phyloP scores from a whole-genome alignment of 2,888 invertebrate species.

The Cosmia pyralina region DNA sequence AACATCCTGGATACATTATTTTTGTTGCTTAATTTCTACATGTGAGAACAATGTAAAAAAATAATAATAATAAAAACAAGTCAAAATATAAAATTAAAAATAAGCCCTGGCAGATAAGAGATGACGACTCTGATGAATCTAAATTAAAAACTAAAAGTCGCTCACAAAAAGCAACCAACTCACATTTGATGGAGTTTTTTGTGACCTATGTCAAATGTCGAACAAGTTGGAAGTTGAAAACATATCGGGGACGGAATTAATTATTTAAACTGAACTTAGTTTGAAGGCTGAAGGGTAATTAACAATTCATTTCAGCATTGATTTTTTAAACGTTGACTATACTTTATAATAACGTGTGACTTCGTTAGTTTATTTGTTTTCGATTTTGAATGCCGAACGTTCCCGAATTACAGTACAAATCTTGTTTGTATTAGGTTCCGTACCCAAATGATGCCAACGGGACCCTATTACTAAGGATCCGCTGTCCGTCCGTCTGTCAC shows the following conservation, averaged over 20 bases:
- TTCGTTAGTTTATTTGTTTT: conserved; percentile 3
- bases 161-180: neutral
- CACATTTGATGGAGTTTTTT: conserved; percentile 13
- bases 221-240: conserved; percentile 29
- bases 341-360: neutral
- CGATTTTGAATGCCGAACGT: neutral
- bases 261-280: conserved; percentile 29
- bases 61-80: too few species aligned
- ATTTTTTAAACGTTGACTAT: conserved; percentile 19
- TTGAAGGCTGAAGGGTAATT: conserved; percentile 43
- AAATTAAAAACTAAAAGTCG: conserved; percentile 5
- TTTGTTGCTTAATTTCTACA: too few species aligned
- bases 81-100: too few species aligned
- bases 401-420: neutral
- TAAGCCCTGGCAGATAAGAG: too few species aligned
- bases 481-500: too few species aligned
- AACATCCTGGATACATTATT: too few species aligned
- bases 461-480: too few species aligned
- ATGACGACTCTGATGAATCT: too few species aligned
- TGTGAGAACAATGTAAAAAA: too few species aligned
- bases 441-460: too few species aligned
- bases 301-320: conserved; percentile 44
- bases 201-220: conserved; percentile 14
- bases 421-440: neutral
- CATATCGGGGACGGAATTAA: conserved; percentile 5